A percentile compares a stretch with the other conserved stretches of the same genome.
Evolutionary conservation across 2,888 invertebrate genomes (phyloP).

Genomic region (Drosophila histrio): DNA sequence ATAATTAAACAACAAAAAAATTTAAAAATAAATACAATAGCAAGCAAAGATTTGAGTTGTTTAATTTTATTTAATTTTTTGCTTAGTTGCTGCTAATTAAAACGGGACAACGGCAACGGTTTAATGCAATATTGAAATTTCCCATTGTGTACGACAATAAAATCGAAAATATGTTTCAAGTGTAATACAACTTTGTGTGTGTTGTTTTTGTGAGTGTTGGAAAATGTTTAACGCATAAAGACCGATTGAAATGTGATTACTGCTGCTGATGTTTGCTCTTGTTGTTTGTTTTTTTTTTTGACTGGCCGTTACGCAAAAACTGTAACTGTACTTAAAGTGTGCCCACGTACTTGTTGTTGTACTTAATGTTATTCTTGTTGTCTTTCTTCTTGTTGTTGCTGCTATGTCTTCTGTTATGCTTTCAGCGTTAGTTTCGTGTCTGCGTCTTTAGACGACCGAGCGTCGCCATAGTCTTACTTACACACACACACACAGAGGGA

Average conservation of each 20-base stretch:
- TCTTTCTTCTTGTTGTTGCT: slow-evolving; percentile 17
- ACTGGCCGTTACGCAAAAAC: slow-evolving; percentile 48
- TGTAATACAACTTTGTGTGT: slow-evolving; percentile 9
- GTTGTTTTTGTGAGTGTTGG: background rate
- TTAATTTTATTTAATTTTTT: slow-evolving; percentile 15
- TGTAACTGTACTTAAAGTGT: slow-evolving; percentile 49
- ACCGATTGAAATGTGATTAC: slow-evolving; percentile 3
- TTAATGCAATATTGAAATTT: slow-evolving; percentile 1
- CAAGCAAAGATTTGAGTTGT: slow-evolving; percentile 15
- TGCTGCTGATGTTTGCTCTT: background rate
- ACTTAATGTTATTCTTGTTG: slow-evolving; percentile 3
- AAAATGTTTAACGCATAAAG: background rate
- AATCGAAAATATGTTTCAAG: slow-evolving; percentile 23
- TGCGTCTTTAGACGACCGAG: slow-evolving; percentile 38
- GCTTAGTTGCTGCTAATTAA: slow-evolving; percentile 10
- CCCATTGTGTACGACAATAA: slow-evolving; percentile 33
- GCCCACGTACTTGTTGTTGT: slow-evolving; percentile 28
- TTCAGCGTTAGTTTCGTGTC: slow-evolving; percentile 45
- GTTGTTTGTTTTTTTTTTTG: slow-evolving; percentile 18
- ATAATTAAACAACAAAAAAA: background rate
- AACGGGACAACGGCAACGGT: slow-evolving; percentile 3
- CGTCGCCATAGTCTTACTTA: slow-evolving; percentile 31
- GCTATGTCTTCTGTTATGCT: slow-evolving; percentile 40
- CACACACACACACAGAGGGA: background rate
- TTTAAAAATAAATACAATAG: too few relatives aligned